phyloP scores from a whole-genome alignment of 2,797 vertebrate species.

The Acipenser oxyrinchus region DNA sequence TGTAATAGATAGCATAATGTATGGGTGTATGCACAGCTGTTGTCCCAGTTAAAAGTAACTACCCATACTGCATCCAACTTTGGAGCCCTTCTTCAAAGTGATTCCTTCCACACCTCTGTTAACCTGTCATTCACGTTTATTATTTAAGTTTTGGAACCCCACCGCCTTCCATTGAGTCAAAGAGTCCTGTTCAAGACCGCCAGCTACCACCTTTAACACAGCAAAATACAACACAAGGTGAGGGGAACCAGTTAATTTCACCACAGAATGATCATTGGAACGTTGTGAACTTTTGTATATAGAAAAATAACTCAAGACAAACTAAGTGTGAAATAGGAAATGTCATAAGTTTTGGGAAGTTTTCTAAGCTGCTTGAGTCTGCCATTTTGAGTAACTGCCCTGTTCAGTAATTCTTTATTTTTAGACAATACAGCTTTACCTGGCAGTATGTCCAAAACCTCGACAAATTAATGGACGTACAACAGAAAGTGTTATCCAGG shows the following conservation, averaged over 20 bases:
- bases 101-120: no score
- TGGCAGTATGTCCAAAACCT: not conserved
- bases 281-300: no score
- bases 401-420: not conserved
- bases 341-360: no score
- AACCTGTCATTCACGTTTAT: not conserved
- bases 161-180: not conserved
- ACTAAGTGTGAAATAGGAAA: no score
- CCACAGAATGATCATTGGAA: no score
- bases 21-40: not conserved
- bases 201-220: not conserved
- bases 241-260: no score
- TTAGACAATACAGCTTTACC: not conserved
- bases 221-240: not conserved
- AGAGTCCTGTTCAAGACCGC: not conserved
- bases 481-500: not conserved
- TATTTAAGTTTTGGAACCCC: conserved; percentile 9
- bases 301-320: no score
- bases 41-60: no score
- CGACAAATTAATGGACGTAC: not conserved
- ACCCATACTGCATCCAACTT: not conserved
- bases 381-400: not conserved
- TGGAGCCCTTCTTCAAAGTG: not conserved
- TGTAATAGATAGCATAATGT: not conserved
- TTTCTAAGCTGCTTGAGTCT: no score